Evolutionary conservation across 2,797 vertebrate genomes (phyloP), one percentile per base, ranked within the genome.

Genomic region (Coluber constrictor): DNA sequence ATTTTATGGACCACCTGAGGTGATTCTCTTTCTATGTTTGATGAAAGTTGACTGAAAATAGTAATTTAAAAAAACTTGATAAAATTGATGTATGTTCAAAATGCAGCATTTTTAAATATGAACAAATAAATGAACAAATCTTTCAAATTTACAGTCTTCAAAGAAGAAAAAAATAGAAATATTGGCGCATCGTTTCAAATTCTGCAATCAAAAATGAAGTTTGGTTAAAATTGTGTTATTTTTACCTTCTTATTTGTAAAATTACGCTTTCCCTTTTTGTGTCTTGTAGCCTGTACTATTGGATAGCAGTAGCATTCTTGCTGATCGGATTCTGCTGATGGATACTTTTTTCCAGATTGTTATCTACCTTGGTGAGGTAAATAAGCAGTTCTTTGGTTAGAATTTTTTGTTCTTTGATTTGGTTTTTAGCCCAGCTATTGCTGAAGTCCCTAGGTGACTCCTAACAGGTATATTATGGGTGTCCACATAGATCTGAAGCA

Each of bases 301-400:
- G 97, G 99, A 99, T 97, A 99, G 99, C 97, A 98, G 99, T 97
- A 99, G 99, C 90, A 99, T 99, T 97, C 98, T 99, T 93, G 98
- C 98, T 29, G 99, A 99, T 95, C 98, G 98, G 93, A 99, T 99
- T 96, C 97, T 99, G 11, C 97, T 99, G 94, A 99, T 99, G 99
- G 99, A 99, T 96, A 99, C 99, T 37, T 99, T 99, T 97, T 99
- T 99, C 97, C 99, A 99, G 97, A 98, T 99, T 95, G 99, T 99
- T 92, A 99, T 99, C 97, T 99, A 97, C 96, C 99, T 99, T 92
- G 99, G 99, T 96, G 99, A 99, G 98, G 99, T 99, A 97, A 95
- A 95, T 83, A 94, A 47, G 88, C 0, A 0, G 61, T 79, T 89
- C 70, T 90, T 63, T n/a, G 51, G 51, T 54, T 54, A 54, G 51